Conservation (phyloP, 2,888 invertebrate genomes). For the Synanthedon vespiformis region DNA sequence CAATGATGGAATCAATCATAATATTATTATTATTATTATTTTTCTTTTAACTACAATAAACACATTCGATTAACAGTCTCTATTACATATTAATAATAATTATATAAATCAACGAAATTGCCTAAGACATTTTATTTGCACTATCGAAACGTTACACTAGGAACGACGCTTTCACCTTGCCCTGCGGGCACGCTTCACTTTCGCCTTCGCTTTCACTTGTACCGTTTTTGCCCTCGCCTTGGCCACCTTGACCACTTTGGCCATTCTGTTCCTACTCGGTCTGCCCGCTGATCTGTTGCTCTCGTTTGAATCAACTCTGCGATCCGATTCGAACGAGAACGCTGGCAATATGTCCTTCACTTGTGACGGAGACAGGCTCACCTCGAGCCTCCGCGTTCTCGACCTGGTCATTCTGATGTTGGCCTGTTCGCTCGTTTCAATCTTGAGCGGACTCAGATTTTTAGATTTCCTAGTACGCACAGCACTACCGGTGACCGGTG, state of each 20-base stretch:
- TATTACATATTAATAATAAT: too few relatives aligned
- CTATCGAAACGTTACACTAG: constrained; percentile 3
- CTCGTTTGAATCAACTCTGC: constrained; percentile 36
- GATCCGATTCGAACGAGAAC: constrained; percentile 50
- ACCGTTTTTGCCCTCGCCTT: constrained; percentile 14
- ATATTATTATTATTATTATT: constrained; percentile 2
- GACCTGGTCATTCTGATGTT: constrained; percentile 51
- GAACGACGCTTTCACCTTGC: constrained; percentile 37
- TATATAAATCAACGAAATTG: constrained; percentile 1
- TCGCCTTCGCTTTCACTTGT: constrained; percentile 12
- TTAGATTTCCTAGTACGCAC: constrained; percentile 30
- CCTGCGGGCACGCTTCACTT: constrained; percentile 15
- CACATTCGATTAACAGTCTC: constrained; percentile 24
- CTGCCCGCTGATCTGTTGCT: constrained; percentile 22
- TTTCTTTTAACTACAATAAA: constrained; percentile 17
- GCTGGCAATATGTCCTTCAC: constrained; percentile 33
- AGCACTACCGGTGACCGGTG: constrained; percentile 9
- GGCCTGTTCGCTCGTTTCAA: constrained; percentile 17
- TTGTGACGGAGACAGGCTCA: constrained; percentile 50
- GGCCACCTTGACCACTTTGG: constrained; percentile 21
- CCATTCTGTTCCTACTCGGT: not conserved
- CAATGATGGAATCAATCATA: constrained; percentile 13
- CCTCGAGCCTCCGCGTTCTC: constrained; percentile 37
- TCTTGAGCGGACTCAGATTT: constrained; percentile 13
- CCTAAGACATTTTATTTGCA: not conserved